Evolutionary conservation across 2,888 invertebrate genomes (phyloP), one percentile per base, ranked within the genome.

Genomic region (Macropis europaea): DNA sequence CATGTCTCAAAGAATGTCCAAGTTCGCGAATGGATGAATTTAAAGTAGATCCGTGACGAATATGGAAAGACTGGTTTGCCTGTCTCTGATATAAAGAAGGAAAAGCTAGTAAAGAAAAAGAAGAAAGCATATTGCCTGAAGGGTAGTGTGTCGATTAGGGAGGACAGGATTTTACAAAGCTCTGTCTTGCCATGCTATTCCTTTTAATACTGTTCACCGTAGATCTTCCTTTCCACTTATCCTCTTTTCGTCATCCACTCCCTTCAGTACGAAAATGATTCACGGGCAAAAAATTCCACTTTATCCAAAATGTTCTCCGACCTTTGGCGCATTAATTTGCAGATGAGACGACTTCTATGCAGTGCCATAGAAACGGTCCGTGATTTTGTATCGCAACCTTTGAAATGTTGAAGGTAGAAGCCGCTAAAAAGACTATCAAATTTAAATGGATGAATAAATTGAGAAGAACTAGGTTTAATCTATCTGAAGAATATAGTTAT

Each of bases 71-170:
- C 63, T 34, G 32, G 63, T 59, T 24, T 30, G 28, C 11, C 53
- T 38, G 50, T 42, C 24, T 9, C 13, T 24, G 43, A 56, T 19
- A 13, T 32, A 67, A 28, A 40, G 28, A 28, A 22, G 43, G 34
- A 68, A 54, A 42, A 45, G 53, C 47, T 47, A 24, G 38, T 19
- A 22, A 32, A 11, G 34, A 42, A 54, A 53, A 22, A 40, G 34
- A 32, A 45, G 43, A 47, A 62, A 42, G 24, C 24, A 32, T 60
- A 36, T 34, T 48, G 36, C 43, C 47, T 26, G 43, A 38, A 43
- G 30, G 56, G 53, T 30, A 47, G 62, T 38, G 63, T 63, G 76
- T 75, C 79, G 76, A 79, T 80, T 79, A 75, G 67, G 64, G 61
- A 45, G 62, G 63, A 73, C 63, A 64, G 56, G 68, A 43, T 56